phyloP scores from a whole-genome alignment of 2,888 invertebrate species.

The Eupithecia dodoneata region DNA sequence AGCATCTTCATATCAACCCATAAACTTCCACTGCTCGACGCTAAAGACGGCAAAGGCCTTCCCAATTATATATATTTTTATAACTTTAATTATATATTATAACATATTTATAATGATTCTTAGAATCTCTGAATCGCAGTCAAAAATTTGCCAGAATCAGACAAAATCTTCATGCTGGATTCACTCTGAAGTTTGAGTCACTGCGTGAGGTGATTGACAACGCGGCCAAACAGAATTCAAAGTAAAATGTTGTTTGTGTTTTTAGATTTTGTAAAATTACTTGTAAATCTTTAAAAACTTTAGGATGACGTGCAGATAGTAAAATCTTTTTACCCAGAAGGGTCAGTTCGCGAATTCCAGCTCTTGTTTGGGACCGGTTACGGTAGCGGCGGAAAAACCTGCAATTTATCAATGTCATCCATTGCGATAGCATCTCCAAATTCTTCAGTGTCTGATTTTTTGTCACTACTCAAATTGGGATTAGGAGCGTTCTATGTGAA shows the following conservation, averaged over 20 bases:
- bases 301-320: not conserved
- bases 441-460: slow-evolving; percentile 15
- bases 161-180: too few relatives aligned
- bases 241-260: not conserved
- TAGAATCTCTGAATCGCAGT: too few relatives aligned
- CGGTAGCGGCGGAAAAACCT: slow-evolving; percentile 63
- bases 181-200: too few relatives aligned
- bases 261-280: not conserved
- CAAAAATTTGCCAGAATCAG: too few relatives aligned
- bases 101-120: too few relatives aligned
- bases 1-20: not conserved
- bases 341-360: slow-evolving; percentile 53
- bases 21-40: too few relatives aligned
- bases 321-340: not conserved
- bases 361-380: slow-evolving; percentile 60
- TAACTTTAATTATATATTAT: too few relatives aligned
- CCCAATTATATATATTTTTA: too few relatives aligned
- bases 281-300: not conserved
- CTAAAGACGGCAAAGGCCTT: too few relatives aligned
- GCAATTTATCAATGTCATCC: slow-evolving; percentile 45
- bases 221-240: not conserved
- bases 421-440: slow-evolving; percentile 32
- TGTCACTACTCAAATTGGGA: slow-evolving; percentile 12
- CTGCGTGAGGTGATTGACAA: too few relatives aligned
- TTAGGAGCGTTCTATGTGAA: not conserved